Base-by-base conservation (phyloP, 1,140 invertebrate species). In the Drosophila saltans region DNA sequence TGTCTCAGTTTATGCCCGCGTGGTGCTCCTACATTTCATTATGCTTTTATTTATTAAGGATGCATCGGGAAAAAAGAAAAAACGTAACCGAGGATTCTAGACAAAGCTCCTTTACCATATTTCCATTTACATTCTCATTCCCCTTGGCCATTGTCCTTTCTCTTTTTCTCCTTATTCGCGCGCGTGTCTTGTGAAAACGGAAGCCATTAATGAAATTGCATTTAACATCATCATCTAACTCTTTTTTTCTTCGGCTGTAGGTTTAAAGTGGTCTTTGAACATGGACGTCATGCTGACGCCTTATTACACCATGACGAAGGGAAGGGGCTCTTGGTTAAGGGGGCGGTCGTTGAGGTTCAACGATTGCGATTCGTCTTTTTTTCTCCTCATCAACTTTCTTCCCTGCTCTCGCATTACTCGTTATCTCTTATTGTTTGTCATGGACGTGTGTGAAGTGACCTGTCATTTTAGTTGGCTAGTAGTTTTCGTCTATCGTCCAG, bases 121-220 rank as follows among this genome's bases (percentile, higher is more conserved):
- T 26, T 9, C 24, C 58, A 28, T 39, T 55, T 36, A 24, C 41
- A 24, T 55, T 48, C 16, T 4, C 28, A 30, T 30, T 30, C 28
- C 26, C 56, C 40, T 16, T 33, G 16, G 16, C n/a, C 21, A 2
- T 10, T 26, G n/a, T 26, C 21, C 45, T 52, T 26, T 3, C 24
- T 11, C 21, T 26, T 10, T 16, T 16, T 16, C 16, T 26, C 55
- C 3, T 40, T 62, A 26, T 36, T 30, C 45, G 76, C 72, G 76
- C 80, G 76, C 80, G 83, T 86, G 83, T 86, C 75, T 68, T 79
- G 67, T 80, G 72, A 75, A 59, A 89, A 78, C 76, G 76, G 83
- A 89, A 86, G 83, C 83, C 83, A 86, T 86, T 86, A 88, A 88
- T 83, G 69, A 88, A 86, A 86, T 86, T 86, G 84, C 80, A 83